Evolutionary conservation across 1,140 invertebrate genomes (phyloP).

Genomic region (Sesamia nonagrioides): DNA sequence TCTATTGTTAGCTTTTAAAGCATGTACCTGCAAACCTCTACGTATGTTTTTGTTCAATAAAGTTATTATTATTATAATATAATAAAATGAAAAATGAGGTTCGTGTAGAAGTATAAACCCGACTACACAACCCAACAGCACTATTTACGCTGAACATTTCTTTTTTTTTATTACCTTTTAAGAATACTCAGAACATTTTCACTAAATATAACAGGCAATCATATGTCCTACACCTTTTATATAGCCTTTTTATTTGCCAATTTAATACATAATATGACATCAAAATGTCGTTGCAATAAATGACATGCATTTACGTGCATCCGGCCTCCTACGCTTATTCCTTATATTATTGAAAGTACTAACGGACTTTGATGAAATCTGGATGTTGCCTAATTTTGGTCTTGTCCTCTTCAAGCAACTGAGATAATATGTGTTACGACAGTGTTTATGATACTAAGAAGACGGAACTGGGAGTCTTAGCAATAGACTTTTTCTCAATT

Average conservation of each 20-base stretch:
- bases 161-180: not conserved
- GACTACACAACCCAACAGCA: not conserved
- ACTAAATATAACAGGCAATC: not conserved
- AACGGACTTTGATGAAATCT: constrained; percentile 16
- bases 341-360: not conserved
- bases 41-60: no score
- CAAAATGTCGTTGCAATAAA: constrained; percentile 27
- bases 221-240: not conserved
- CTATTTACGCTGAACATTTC: not conserved
- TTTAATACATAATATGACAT: constrained; percentile 21
- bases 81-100: no score
- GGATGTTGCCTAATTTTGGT: constrained; percentile 1
- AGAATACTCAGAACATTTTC: not conserved
- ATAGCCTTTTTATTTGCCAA: constrained; percentile 10
- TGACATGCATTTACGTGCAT: constrained; percentile 20
- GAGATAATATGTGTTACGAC: no score
- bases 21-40: no score
- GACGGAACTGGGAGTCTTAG: no score
- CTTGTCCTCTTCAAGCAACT: no score
- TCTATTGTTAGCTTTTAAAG: no score
- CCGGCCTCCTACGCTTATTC: constrained; percentile 20
- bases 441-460: no score
- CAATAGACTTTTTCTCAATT: no score
- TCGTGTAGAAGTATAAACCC: no score
- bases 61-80: no score